These are phyloP conservation scores for Capra hircus DNA, from an alignment of 2,113 vertebrate species.

Conservation along the genomic window DNA sequence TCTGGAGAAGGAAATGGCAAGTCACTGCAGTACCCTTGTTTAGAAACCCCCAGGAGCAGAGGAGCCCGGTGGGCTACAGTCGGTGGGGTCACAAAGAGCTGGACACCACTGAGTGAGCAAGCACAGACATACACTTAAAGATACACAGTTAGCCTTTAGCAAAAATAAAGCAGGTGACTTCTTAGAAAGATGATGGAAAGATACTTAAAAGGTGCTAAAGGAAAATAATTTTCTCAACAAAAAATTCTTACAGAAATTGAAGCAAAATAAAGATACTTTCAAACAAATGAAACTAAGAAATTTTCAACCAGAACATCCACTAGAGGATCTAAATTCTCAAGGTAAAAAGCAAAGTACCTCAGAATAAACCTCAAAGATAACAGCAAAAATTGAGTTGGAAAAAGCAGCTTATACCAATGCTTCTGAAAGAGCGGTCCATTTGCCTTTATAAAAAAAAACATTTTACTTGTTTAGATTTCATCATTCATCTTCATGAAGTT, in stretches of 20 bases:
- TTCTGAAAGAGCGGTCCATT: background rate
- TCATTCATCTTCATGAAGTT: background rate
- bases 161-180: slow-evolving; percentile 29
- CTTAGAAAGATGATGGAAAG: background rate
- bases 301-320: background rate
- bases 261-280: slow-evolving; percentile 22
- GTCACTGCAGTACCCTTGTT: background rate
- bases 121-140: background rate
- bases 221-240: slow-evolving; percentile 21
- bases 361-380: slow-evolving; percentile 18
- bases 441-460: background rate
- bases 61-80: background rate
- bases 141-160: background rate
- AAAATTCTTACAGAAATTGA: background rate
- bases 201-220: background rate
- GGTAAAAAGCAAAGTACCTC: background rate
- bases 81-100: background rate
- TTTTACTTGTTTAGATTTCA: background rate
- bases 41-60: background rate
- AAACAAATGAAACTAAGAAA: slow-evolving; percentile 38
- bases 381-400: background rate
- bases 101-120: background rate
- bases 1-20: background rate
- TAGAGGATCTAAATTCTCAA: slow-evolving; percentile 30
- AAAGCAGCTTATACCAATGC: background rate